Evolutionary conservation across 2,113 vertebrate genomes (phyloP).

Genomic region (Misgurnus mizolepis): DNA sequence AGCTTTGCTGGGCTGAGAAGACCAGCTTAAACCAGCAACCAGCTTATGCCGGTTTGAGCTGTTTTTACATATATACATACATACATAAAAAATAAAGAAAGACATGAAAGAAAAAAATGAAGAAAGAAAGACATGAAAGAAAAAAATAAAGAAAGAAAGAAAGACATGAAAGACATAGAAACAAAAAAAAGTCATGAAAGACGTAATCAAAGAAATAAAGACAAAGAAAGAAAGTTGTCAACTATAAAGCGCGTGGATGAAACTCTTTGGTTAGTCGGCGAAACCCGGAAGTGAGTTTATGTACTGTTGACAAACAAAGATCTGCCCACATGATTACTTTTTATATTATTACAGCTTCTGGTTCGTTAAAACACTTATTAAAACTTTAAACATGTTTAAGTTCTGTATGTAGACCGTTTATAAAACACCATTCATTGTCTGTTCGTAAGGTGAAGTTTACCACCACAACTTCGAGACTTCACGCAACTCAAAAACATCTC

Average conservation of each 20-base stretch:
- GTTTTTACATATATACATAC: too few species aligned
- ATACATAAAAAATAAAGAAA: too few species aligned
- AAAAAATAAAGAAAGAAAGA: too few species aligned
- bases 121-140: too few species aligned
- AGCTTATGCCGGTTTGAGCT: too few species aligned
- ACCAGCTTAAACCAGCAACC: too few species aligned
- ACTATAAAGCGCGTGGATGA: background rate
- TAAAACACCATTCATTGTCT: background rate
- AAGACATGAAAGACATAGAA: too few species aligned
- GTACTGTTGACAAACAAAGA: constrained; percentile 18
- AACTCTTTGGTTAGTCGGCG: background rate
- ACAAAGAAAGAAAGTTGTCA: background rate
- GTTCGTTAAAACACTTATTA: background rate
- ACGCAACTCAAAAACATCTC: background rate
- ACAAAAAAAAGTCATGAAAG: too few species aligned
- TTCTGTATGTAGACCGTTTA: too few species aligned
- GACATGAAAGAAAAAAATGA: too few species aligned
- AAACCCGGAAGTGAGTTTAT: constrained; percentile 29
- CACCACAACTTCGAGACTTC: background rate
- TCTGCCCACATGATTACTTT: background rate
- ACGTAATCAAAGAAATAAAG: too few species aligned
- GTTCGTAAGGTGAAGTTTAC: background rate
- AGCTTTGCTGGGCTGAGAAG: too few species aligned
- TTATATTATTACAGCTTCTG: background rate
- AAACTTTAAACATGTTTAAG: background rate